Base-by-base conservation (phyloP, 2,797 vertebrate genomes). In the Melanotaenia nigrans region DNA sequence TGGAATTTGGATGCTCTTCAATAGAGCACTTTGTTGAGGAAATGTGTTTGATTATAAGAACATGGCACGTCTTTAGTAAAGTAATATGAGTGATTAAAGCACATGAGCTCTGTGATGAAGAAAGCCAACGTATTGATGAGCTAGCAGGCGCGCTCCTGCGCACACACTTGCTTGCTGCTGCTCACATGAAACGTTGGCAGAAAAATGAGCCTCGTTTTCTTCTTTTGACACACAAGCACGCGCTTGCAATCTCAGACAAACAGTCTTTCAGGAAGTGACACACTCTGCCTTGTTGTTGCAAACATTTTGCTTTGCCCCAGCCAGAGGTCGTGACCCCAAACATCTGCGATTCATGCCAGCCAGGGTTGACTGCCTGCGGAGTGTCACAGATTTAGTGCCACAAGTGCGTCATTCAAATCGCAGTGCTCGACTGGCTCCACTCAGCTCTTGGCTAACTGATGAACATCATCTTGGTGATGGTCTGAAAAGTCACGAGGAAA, bases 71-170 rank as follows among this genome's bases (percentile, higher is more conserved):
- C 85, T 87, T 92, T 85, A 80, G 83, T 89, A 81, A 86, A 81
- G 84, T 81, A 81, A 82, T 81, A 84, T 79, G 82, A 91, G 81
- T 80, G 87, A 90, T 89, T 79, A 92, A 91, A 92, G 80, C 79
- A 78, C 30, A 2, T 1, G 5, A 28, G 74, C 78, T 88, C 81
- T 90, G 87, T 85, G 83, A 91, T 85, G 86, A 85, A 82, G 82
- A 85, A 81, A 81, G 84, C 78, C 62, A 67, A 73, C 79, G 82
- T 83, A 85, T 84, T 85, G 84, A 86, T 56, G 65, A 74, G 71
- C 16, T 14, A 20, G 38, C 83, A 57, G 33, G 32, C 65, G 45
- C 9, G 9, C 25, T 5, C 35, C 5, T 64, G 25, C 78, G 28
- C 85, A 49, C 61, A 3, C 61, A 20, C 51, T 12, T 57, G 25